These are phyloP conservation scores for Drosophila nebulosa DNA, from an alignment of 1,140 invertebrate species.

Conservation along the genomic window DNA sequence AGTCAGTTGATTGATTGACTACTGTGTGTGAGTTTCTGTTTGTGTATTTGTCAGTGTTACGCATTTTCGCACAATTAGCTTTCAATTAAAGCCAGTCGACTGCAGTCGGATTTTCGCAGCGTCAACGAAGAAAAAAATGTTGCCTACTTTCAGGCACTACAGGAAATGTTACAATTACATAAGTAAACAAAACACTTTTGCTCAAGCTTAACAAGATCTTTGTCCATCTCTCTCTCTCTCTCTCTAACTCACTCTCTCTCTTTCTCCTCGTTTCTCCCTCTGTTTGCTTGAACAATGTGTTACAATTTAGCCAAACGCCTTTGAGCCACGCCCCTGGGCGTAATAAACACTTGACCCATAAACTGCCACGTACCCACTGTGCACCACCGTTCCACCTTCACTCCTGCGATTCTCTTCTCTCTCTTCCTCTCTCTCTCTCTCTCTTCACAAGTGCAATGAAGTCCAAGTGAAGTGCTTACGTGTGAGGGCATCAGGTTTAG, in stretches of 20 bases:
- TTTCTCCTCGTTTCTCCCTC: background rate
- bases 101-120: too few relatives aligned
- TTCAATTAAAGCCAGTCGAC: slow-evolving; percentile 67
- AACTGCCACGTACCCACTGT: slow-evolving; percentile 63
- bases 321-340: slow-evolving; percentile 67
- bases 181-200: slow-evolving; percentile 70
- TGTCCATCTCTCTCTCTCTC: background rate
- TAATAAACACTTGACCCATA: slow-evolving; percentile 78
- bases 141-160: slow-evolving; percentile 26
- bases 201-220: slow-evolving; percentile 7
- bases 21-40: background rate
- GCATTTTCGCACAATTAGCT: slow-evolving; percentile 23
- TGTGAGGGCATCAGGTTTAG: slow-evolving; percentile 27
- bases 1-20: background rate
- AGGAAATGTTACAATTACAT: slow-evolving; percentile 68
- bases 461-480: slow-evolving; percentile 74
- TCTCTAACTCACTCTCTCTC: background rate
- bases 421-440: too few relatives aligned
- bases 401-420: slow-evolving; percentile 19
- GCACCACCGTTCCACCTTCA: background rate
- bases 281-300: slow-evolving; percentile 57
- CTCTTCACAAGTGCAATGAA: slow-evolving; percentile 63
- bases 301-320: slow-evolving; percentile 62
- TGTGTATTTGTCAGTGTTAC: background rate
- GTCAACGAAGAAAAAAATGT: slow-evolving; percentile 11